These are phyloP conservation scores for Ctenochaetus hawaiiensis DNA, from an alignment of 2,797 vertebrate species.

Conservation along the genomic window DNA sequence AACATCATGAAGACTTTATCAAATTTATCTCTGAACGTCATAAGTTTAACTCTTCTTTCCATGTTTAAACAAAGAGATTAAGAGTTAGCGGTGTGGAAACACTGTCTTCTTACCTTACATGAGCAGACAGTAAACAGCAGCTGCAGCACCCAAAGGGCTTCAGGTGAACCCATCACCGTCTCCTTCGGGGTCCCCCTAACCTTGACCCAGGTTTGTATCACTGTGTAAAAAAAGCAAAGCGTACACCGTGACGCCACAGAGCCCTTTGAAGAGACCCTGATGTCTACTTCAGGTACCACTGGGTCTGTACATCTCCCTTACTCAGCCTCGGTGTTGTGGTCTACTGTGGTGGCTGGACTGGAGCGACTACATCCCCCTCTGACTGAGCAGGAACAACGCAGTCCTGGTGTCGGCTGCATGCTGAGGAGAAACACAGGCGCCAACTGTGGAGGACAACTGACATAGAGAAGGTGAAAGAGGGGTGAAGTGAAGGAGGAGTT, in stretches of 20 bases:
- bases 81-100: neutral
- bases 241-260: conserved; percentile 1
- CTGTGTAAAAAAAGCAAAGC: neutral
- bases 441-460: conserved; percentile 38
- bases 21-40: neutral
- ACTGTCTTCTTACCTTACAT: conserved; percentile 62
- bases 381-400: conserved; percentile 33
- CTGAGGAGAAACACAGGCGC: conserved; percentile 42
- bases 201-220: conserved; percentile 31
- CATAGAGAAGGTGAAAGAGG: conserved; percentile 45
- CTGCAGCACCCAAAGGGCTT: conserved; percentile 53
- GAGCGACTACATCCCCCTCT: conserved; percentile 22
- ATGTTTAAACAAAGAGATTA: neutral
- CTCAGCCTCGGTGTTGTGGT: conserved; percentile 14
- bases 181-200: conserved; percentile 19
- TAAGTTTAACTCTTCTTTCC: neutral
- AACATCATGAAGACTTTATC: neutral
- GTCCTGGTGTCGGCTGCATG: conserved; percentile 45
- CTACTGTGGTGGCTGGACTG: neutral
- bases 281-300: neutral
- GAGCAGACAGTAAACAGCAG: conserved; percentile 46
- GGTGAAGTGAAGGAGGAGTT: conserved; percentile 52
- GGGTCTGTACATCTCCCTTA: conserved; percentile 1
- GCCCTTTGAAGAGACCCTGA: neutral
- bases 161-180: conserved; percentile 45